Conservation (phyloP, 2,888 invertebrate genomes). For the Patella pellucida region DNA sequence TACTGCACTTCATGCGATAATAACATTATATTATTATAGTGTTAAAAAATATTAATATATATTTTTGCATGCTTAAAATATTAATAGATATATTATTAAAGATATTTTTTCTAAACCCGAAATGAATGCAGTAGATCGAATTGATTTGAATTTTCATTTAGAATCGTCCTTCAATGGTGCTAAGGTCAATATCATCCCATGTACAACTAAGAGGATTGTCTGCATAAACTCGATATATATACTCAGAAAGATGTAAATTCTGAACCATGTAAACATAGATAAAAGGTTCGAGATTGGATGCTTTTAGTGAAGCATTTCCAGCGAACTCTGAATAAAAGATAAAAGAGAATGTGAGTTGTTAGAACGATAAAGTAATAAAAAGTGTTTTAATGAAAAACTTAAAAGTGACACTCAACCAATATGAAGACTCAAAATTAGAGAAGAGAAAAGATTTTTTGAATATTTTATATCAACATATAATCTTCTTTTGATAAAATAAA, state of each 20-base stretch:
- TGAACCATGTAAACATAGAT: constrained; percentile 42
- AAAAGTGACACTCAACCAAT: too few species aligned
- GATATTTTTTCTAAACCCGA: not conserved
- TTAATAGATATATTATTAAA: not conserved
- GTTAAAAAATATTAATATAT: too few species aligned
- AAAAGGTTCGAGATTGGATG: constrained; percentile 38
- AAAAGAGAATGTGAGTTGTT: constrained; percentile 26
- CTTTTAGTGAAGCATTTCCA: constrained; percentile 38
- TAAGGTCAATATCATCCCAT: constrained; percentile 41
- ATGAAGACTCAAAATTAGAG: too few species aligned
- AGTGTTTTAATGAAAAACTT: too few species aligned
- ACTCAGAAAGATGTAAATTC: constrained; percentile 54
- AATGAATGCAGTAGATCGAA: too few species aligned
- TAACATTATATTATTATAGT: too few species aligned
- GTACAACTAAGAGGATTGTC: constrained; percentile 55
- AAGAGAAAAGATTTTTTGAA: too few species aligned
- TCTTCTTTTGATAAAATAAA: too few species aligned
- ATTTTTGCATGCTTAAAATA: not conserved
- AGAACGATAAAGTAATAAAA: constrained; percentile 5
- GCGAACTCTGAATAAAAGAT: constrained; percentile 40
- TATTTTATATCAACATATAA: too few species aligned
- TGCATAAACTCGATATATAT: constrained; percentile 64
- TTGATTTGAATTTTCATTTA: constrained; percentile 20
- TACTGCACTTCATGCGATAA: too few species aligned
- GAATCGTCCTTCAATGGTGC: constrained; percentile 41